Conservation (phyloP, 2,888 invertebrate species). For the Acronicta psi region DNA sequence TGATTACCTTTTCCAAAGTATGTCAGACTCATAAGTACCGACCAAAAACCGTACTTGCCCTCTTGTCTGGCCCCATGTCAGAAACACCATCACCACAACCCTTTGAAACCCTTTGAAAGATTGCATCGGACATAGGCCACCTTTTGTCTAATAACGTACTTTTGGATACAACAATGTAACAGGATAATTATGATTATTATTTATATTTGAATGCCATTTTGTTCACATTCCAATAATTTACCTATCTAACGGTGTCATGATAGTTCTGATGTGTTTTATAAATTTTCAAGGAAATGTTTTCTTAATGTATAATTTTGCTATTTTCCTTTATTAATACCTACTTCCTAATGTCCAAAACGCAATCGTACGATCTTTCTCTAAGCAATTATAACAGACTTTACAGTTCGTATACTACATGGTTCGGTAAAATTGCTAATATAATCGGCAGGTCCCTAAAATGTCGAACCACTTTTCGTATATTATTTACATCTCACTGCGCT, state of each 20-base stretch:
- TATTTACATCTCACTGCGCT: slow-evolving; percentile 13
- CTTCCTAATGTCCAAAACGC: slow-evolving; percentile 32
- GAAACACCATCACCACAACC: no score
- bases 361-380: slow-evolving; percentile 20
- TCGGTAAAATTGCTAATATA: slow-evolving; percentile 15
- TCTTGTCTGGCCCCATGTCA: no score
- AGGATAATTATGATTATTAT: no score
- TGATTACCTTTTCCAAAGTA: no score
- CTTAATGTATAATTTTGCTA: slow-evolving; percentile 5
- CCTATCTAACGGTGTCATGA: not conserved
- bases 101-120: no score
- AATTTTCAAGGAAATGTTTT: slow-evolving; percentile 3
- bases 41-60: no score
- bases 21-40: no score
- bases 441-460: not conserved
- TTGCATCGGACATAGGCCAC: no score
- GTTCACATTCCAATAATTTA: slow-evolving; percentile 19
- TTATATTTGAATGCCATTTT: no score
- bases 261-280: slow-evolving; percentile 3
- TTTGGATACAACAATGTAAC: no score
- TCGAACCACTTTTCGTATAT: not conserved
- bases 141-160: no score
- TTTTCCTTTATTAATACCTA: slow-evolving; percentile 19
- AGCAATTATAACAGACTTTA: slow-evolving; percentile 18
- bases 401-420: not conserved